Evolutionary conservation across 2,113 vertebrate species (phyloP).

Genomic region (Eolophus roseicapilla): DNA sequence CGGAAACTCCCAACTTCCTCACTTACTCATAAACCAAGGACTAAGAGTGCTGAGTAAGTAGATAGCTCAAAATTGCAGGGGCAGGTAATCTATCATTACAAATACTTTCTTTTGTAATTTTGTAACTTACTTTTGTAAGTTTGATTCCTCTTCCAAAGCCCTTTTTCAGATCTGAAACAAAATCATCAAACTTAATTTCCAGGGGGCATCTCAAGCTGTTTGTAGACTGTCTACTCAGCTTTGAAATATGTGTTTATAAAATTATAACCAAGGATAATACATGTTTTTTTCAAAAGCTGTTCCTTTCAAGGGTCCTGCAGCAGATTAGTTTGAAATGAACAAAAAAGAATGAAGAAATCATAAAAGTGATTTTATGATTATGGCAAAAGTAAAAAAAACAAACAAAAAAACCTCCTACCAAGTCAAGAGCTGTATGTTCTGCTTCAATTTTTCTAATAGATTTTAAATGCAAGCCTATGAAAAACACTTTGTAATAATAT

Average conservation of each 20-base stretch:
- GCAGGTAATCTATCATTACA: background rate
- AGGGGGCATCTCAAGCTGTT: background rate
- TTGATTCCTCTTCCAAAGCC: background rate
- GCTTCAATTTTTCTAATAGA: background rate
- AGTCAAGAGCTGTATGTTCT: background rate
- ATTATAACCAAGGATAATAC: background rate
- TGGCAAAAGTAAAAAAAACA: background rate
- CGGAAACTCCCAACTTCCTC: slow-evolving; percentile 29
- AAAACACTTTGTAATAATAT: background rate
- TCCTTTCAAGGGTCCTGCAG: background rate
- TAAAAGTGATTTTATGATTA: background rate
- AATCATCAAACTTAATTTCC: background rate
- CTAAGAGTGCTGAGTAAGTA: slow-evolving; percentile 2
- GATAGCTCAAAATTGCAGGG: background rate
- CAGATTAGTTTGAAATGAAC: background rate
- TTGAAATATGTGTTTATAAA: background rate
- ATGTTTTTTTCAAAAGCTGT: background rate
- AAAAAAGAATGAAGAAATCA: background rate
- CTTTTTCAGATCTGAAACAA: background rate
- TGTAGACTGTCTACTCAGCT: background rate
- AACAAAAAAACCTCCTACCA: background rate
- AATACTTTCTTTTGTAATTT: background rate
- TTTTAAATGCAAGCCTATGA: background rate
- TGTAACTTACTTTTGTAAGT: background rate
- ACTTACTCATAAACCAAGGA: background rate